These are phyloP conservation scores for Erpobdella octoculata DNA, from an alignment of 2,888 invertebrate species.

Conservation along the genomic window DNA sequence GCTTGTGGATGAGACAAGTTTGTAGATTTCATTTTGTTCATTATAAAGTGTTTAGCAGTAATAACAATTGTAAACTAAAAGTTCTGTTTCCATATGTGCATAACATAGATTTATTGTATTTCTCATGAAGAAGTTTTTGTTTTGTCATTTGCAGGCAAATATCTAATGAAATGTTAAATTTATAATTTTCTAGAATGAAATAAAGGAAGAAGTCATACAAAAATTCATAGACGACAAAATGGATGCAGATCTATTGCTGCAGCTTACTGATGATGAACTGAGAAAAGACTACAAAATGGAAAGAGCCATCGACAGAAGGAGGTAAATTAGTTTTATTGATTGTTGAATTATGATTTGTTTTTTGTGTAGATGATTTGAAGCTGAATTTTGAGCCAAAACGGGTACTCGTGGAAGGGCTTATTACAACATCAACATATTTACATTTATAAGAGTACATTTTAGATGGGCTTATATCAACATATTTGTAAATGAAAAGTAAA, in stretches of 20 bases:
- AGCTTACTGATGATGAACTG: slow-evolving; percentile 82
- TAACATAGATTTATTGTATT: slow-evolving; percentile 9
- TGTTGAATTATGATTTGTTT: neutral
- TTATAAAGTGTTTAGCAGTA: neutral
- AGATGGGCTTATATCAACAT: too few species aligned
- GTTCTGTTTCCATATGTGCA: slow-evolving; percentile 1
- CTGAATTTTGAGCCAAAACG: neutral
- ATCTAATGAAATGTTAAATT: neutral
- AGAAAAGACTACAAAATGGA: slow-evolving; percentile 81
- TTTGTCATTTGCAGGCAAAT: neutral
- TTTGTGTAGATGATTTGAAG: too few species aligned
- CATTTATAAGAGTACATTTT: too few species aligned
- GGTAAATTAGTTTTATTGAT: slow-evolving; percentile 54
- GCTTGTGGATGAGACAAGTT: slow-evolving; percentile 91
- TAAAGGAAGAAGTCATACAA: slow-evolving; percentile 41
- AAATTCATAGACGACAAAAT: slow-evolving; percentile 84
- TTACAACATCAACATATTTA: too few species aligned
- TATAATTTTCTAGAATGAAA: slow-evolving; percentile 29
- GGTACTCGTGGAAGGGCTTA: neutral
- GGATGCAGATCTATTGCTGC: slow-evolving; percentile 87
- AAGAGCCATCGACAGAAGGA: slow-evolving; percentile 84
- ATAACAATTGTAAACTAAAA: slow-evolving; percentile 20
- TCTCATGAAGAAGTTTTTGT: neutral
- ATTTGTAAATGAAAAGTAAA: too few species aligned
- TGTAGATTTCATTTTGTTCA: too few species aligned